phyloP scores from a whole-genome alignment of 1,140 invertebrate species.

The Archivesica marissinica region DNA sequence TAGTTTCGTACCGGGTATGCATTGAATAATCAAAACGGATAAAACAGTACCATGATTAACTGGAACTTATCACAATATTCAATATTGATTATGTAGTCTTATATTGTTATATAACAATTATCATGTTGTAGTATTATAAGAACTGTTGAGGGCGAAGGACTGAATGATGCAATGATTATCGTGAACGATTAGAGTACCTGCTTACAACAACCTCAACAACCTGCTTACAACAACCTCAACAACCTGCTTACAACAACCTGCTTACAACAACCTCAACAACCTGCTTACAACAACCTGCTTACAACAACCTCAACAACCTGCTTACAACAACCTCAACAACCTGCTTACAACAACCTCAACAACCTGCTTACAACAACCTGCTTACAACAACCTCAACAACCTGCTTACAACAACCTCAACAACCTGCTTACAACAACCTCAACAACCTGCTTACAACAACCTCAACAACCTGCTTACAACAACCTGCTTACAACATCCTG shows the following conservation, averaged over 20 bases:
- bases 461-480: too few species aligned
- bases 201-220: not conserved
- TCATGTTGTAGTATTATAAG: conserved; percentile 1
- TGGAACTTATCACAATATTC: not conserved
- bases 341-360: too few species aligned
- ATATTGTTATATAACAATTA: conserved; percentile 27
- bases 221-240: not conserved
- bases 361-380: too few species aligned
- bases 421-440: too few species aligned
- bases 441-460: too few species aligned
- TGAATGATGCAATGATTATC: not conserved
- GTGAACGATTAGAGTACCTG: not conserved
- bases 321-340: not conserved
- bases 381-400: too few species aligned
- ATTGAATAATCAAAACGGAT: conserved; percentile 2
- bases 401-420: too few species aligned
- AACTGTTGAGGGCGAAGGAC: not conserved
- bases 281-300: not conserved
- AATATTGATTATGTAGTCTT: conserved; percentile 36
- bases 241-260: not conserved
- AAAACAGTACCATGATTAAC: conserved; percentile 1
- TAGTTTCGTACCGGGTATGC: not conserved
- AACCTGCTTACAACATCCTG: too few species aligned
- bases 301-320: not conserved
- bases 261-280: not conserved